Conservation (phyloP, 2,797 vertebrate genomes). For the Gouania willdenowi region DNA sequence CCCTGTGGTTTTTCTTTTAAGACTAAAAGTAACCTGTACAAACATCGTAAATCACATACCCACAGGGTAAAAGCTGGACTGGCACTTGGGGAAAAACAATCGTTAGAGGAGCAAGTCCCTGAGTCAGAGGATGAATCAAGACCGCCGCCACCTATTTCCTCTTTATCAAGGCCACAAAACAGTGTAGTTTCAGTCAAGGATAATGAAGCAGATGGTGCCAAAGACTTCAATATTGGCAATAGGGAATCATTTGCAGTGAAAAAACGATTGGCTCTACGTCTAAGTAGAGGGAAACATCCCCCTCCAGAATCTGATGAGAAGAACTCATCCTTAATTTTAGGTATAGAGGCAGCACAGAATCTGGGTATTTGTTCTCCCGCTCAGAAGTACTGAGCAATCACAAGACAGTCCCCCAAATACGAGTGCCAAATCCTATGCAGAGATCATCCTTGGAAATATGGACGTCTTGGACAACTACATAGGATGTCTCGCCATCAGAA, state of each 20-base stretch:
- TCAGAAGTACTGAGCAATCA: constrained; percentile 91
- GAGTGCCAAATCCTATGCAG: constrained; percentile 91
- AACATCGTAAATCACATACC: constrained; percentile 95
- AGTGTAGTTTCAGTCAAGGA: constrained; percentile 38
- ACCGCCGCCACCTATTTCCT: constrained; percentile 65
- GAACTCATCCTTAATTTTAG: constrained; percentile 78
- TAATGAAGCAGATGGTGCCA: constrained; percentile 38
- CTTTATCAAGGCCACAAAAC: constrained; percentile 51
- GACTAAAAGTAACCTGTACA: constrained; percentile 97
- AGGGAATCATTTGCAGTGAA: constrained; percentile 91
- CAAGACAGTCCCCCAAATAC: constrained; percentile 88
- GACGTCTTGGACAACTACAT: constrained; percentile 88
- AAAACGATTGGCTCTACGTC: constrained; percentile 89
- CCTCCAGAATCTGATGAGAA: constrained; percentile 80
- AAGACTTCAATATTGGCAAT: constrained; percentile 67
- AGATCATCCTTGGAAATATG: constrained; percentile 95
- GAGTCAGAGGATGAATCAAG: constrained; percentile 91
- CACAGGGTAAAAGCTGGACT: constrained; percentile 93
- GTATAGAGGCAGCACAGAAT: constrained; percentile 95
- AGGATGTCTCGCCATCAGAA: constrained; percentile 81
- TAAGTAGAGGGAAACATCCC: constrained; percentile 87
- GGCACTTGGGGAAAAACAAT: constrained; percentile 71
- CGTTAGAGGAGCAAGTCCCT: constrained; percentile 86
- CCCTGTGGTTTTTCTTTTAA: constrained; percentile 97
- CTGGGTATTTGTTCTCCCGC: constrained; percentile 94